Percentiles rank a stretch among this genome's conserved stretches.
phyloP scores from a whole-genome alignment of 2,888 invertebrate species.

The Ophion ellenae region DNA sequence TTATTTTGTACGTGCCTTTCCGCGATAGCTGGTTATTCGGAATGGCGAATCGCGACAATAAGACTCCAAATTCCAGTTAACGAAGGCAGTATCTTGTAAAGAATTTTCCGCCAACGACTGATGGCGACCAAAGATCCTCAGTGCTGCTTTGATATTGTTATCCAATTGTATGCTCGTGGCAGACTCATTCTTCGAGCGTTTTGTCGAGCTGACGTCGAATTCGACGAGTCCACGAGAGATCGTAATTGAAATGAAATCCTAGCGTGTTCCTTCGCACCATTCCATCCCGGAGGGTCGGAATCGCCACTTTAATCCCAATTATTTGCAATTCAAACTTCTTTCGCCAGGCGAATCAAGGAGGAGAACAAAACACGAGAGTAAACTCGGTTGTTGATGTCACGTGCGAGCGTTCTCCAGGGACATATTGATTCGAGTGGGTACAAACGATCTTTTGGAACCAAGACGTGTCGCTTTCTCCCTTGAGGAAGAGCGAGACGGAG shows the following conservation, averaged over 20 bases:
- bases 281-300: conserved; percentile 10
- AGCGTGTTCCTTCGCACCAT: background rate
- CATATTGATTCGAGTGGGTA: conserved; percentile 37
- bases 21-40: background rate
- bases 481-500: background rate
- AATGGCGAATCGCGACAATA: background rate
- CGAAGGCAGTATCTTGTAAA: no score
- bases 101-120: no score
- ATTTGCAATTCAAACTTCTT: conserved; percentile 68
- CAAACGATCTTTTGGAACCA: conserved; percentile 26
- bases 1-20: no score
- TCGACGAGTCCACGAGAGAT: conserved; percentile 57
- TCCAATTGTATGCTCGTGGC: background rate
- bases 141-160: background rate
- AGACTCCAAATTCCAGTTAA: no score
- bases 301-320: conserved; percentile 39
- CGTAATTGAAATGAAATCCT: conserved; percentile 64
- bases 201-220: conserved; percentile 36
- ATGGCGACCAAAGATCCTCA: background rate
- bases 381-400: conserved; percentile 13
- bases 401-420: conserved; percentile 23
- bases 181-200: conserved; percentile 3
- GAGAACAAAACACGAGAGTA: conserved; percentile 2
- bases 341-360: conserved; percentile 24
- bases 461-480: background rate